Evolutionary conservation across 2,888 invertebrate species (phyloP), one percentile per base, ranked within the genome.

Genomic region (Zaprionus lineosus): DNA sequence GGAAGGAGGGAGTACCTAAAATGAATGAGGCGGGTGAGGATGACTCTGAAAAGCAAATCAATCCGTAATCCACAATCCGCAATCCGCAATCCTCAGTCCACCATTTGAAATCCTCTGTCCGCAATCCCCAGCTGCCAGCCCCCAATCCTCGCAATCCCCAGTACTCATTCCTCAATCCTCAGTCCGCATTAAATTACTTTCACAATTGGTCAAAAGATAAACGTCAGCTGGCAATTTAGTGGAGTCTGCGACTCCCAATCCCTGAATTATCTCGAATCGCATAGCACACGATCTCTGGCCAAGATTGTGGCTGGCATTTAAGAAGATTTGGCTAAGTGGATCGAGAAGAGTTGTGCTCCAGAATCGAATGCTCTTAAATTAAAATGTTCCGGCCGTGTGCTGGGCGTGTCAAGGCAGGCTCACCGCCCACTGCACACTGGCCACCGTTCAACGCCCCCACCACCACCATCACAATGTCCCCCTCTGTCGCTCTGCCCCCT

Each of bases 151-250:
- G n/a, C n/a, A n/a, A n/a, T n/a, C n/a, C n/a, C n/a, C n/a, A n/a
- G n/a, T n/a, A n/a, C n/a, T n/a, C n/a, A n/a, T n/a, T n/a, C n/a
- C n/a, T n/a, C n/a, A n/a, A n/a, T n/a, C n/a, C 61, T 67, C 72
- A 78, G 69, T 74, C 81, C 77, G 65, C 71, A 72, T 70, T 75
- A 81, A 84, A 85, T 82, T 79, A 84, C 82, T 83, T 83, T 86
- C 86, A 86, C 82, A 86, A 83, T 75, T 75, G 86, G 86, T 61
- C 84, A 62, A 81, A 58, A 77, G 76, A 77, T 83, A 79, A 75
- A 75, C 73, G 65, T 57, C 68, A 59, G 70, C 43, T 39, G 29
- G 50, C 61, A 61, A 62, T 65, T 65, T 65, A 34, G 33, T 18
- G 46, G 8, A 33, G 37, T 37, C 44, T 46, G 34, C 36, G 57